Evolutionary conservation across 2,888 invertebrate species (phyloP).

Genomic region (Maniola hyperantus): DNA sequence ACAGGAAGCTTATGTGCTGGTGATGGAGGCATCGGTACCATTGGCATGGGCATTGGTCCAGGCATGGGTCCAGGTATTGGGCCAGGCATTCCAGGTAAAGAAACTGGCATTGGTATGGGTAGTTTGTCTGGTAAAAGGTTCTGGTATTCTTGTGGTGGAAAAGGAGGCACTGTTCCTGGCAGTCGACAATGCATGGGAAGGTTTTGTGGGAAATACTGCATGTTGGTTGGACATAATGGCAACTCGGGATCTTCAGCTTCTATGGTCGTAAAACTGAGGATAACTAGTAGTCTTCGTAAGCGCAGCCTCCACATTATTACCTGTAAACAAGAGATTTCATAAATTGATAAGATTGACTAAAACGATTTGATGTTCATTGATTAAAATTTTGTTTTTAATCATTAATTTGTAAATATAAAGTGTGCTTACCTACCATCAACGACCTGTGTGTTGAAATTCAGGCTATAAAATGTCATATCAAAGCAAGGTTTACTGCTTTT

Average conservation of each 20-base stretch:
- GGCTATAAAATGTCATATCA: conserved; percentile 10
- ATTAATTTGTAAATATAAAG: not conserved
- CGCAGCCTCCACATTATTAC: conserved; percentile 47
- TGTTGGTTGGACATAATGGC: conserved; percentile 65
- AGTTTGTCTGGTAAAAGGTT: conserved; percentile 46
- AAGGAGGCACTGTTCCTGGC: conserved; percentile 51
- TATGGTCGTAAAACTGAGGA: conserved; percentile 41
- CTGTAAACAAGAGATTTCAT: conserved; percentile 46
- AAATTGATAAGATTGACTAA: no score
- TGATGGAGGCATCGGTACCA: conserved; percentile 44
- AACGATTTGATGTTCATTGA: no score
- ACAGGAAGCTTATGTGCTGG: conserved; percentile 67
- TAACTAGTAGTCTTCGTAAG: conserved; percentile 36
- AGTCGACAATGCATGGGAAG: conserved; percentile 76
- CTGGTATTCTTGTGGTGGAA: conserved; percentile 46
- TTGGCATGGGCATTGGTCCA: conserved; percentile 40
- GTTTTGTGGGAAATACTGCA: conserved; percentile 66
- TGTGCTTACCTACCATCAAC: not conserved
- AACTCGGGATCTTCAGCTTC: conserved; percentile 55
- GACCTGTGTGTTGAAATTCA: conserved; percentile 1
- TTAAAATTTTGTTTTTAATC: not conserved
- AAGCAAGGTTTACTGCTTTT: conserved; percentile 18
- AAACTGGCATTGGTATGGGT: conserved; percentile 38
- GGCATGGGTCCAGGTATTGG: conserved; percentile 39
- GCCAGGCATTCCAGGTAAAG: conserved; percentile 43